Conservation (phyloP, 2,113 vertebrate species). For the Sinocyclocheilus grahami region DNA sequence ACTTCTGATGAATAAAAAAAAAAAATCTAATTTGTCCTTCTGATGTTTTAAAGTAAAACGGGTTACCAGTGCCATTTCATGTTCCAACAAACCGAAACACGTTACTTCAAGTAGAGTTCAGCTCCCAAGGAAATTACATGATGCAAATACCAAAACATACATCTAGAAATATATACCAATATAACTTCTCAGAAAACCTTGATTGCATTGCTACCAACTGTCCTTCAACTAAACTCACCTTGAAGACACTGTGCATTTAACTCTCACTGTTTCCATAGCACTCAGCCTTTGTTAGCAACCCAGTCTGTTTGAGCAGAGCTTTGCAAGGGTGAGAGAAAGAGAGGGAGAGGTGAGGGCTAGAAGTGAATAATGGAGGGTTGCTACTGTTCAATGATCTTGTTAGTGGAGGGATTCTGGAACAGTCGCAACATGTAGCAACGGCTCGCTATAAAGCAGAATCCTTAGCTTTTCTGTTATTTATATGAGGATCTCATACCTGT, state of each 20-base stretch:
- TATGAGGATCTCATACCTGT: no score
- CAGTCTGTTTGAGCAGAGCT: background rate
- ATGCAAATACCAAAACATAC: background rate
- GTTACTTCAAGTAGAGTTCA: background rate
- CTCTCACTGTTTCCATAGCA: conserved; percentile 17
- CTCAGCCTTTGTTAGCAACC: background rate
- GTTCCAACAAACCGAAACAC: background rate
- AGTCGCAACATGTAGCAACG: background rate
- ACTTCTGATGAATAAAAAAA: background rate
- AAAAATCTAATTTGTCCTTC: background rate
- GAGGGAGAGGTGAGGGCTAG: background rate
- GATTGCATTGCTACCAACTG: background rate
- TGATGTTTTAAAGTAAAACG: background rate
- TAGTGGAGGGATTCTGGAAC: background rate
- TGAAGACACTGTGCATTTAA: background rate
- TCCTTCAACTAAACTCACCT: background rate
- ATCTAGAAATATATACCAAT: background rate
- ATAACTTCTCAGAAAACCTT: background rate
- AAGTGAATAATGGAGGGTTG: background rate
- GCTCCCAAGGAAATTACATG: background rate
- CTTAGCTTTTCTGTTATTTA: no score
- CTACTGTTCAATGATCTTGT: conserved; percentile 15
- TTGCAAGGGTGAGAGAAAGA: background rate
- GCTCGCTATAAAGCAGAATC: background rate
- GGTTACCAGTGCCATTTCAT: background rate